Base-by-base conservation (phyloP, 2,888 invertebrate species). In the Scotopteryx bipunctaria region DNA sequence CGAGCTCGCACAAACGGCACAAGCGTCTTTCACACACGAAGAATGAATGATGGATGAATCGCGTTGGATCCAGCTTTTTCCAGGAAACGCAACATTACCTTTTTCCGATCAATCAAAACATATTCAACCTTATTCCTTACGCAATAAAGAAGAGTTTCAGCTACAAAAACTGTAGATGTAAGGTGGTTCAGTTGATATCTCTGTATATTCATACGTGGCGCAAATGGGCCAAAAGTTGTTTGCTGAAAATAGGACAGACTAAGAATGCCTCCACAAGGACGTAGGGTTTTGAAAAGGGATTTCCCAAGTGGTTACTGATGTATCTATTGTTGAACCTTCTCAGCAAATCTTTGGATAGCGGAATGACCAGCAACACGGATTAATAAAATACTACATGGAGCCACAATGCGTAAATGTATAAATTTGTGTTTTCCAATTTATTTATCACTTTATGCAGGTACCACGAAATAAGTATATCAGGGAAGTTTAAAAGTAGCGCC, bases 21-120 rank as follows among this genome's bases (percentile, higher is more conserved):
- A 81, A 76, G 70, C 80, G 77, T 84, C 86, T 86, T 86, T 86
- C 85, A 88, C 77, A 79, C 74, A 77, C 70, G 78, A 66, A 76
- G 78, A 78, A 81, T 84, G 83, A 86, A 84, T 84, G 87, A 87
- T 87, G 84, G 82, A 86, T 87, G 86, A 83, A 86, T 83, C 77
- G 77, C 66, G 65, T 68, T 61, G 79, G 73, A 81, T 79, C 77
- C 78, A 78, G 80, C 78, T 80, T 83, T 85, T 84, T 78, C 80
- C 77, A 70, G 64, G 60, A 67, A 56, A 45, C 66, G 66, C 73
- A 66, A 67, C 67, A 63, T 59, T 55, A 47, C 27, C 19, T 13
- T 63, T 59, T 62, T 60, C 46, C 19, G 5, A 40, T 46, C 61
- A 37, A 17, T 37, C 14, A 42, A 3, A 32, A 57, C 3, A 74